phyloP scores from a whole-genome alignment of 2,888 invertebrate genomes.

The Halictus ligatus region DNA sequence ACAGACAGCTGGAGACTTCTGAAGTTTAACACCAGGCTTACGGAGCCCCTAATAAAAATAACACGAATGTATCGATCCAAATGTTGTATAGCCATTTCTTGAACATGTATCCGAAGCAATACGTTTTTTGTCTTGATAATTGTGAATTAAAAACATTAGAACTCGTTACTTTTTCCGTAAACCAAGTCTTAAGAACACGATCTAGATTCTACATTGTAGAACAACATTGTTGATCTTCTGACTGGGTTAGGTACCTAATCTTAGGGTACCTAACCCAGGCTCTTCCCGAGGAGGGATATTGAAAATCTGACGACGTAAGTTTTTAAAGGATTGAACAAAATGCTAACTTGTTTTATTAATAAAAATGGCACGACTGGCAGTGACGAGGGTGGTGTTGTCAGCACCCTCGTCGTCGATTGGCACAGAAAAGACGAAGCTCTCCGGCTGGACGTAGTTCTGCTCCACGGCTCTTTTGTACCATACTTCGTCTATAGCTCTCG shows the following conservation, averaged over 20 bases:
- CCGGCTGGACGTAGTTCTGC: slow-evolving; percentile 91
- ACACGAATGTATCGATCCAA: too few relatives aligned
- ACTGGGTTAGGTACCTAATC: too few relatives aligned
- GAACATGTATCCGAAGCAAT: too few relatives aligned
- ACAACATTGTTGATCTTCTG: too few relatives aligned
- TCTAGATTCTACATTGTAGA: too few relatives aligned
- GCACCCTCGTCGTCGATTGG: slow-evolving; percentile 88
- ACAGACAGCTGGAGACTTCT: too few relatives aligned
- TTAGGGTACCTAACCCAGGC: too few relatives aligned
- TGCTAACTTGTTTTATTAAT: slow-evolving; percentile 73
- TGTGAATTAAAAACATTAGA: background rate
- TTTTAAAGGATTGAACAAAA: background rate
- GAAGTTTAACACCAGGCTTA: background rate
- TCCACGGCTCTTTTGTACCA: slow-evolving; percentile 96
- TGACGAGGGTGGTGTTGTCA: slow-evolving; percentile 89
- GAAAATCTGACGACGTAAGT: background rate
- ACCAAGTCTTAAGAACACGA: background rate
- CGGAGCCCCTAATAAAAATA: background rate
- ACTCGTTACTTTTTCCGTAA: background rate
- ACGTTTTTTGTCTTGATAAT: too few relatives aligned
- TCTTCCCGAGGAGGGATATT: background rate
- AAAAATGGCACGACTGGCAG: slow-evolving; percentile 94
- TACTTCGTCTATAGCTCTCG: slow-evolving; percentile 93
- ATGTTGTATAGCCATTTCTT: too few relatives aligned
- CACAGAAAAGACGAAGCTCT: slow-evolving; percentile 93